A percentile compares a stretch with the other conserved stretches of the same genome.
Conservation (phyloP, 2,888 invertebrate species). For the Drosophila borborema region DNA sequence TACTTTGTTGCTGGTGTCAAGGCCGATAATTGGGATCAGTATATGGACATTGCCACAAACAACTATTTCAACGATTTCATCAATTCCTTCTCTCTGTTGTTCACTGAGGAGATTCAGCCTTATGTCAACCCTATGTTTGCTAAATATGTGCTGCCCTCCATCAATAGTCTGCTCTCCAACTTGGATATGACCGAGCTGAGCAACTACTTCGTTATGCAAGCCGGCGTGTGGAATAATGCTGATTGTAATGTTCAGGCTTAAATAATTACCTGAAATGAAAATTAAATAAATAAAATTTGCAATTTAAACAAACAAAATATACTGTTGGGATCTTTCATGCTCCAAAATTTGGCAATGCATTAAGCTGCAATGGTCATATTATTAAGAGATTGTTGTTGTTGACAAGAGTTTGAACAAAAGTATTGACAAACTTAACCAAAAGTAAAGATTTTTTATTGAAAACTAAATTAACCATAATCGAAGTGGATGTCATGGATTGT, state of each 20-base stretch:
- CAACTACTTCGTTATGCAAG: conserved; percentile 20
- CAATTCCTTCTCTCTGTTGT: conserved; percentile 44
- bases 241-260: conserved; percentile 27
- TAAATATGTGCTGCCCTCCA: conserved; percentile 29
- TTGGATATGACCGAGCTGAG: conserved; percentile 28
- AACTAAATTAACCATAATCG: too few relatives aligned
- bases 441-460: too few relatives aligned
- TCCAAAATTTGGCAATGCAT: too few relatives aligned
- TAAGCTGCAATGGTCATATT: too few relatives aligned
- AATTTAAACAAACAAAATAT: too few relatives aligned
- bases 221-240: conserved; percentile 27
- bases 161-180: conserved; percentile 52
- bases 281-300: too few relatives aligned
- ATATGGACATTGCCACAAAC: conserved; percentile 69
- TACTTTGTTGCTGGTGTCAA: conserved; percentile 58
- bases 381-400: too few relatives aligned
- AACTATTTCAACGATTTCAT: conserved; percentile 63
- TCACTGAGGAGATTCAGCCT: conserved; percentile 59
- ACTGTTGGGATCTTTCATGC: too few relatives aligned
- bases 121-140: conserved; percentile 23
- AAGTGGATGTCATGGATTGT: too few relatives aligned
- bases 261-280: not conserved
- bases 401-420: too few relatives aligned
- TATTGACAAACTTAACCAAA: too few relatives aligned
- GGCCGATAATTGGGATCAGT: conserved; percentile 59